These are phyloP conservation scores for Sphenopsis melanotis DNA, from an alignment of 2,797 vertebrate species.

Conservation along the genomic window DNA sequence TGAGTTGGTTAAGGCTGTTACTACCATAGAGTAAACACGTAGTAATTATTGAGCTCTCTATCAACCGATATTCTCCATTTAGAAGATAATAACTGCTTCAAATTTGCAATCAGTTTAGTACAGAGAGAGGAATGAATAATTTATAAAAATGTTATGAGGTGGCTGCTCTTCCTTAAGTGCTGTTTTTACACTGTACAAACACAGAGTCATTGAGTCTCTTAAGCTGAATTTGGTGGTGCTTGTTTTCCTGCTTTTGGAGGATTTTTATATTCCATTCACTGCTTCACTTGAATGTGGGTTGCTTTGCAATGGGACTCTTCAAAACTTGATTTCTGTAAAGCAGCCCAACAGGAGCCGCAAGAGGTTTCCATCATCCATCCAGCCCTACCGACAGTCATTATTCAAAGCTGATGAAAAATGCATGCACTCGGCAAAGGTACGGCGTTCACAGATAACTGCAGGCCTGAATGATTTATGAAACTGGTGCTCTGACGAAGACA, in stretches of 20 bases:
- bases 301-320: neutral
- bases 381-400: neutral
- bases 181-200: neutral
- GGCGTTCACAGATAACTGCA: neutral
- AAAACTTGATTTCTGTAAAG: neutral
- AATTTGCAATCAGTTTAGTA: neutral
- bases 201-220: neutral
- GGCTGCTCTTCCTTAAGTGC: neutral
- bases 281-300: neutral
- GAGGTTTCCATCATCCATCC: neutral
- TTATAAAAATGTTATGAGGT: neutral
- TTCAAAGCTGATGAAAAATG: slow-evolving; percentile 63
- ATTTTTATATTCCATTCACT: neutral
- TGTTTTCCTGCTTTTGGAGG: neutral
- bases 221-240: neutral
- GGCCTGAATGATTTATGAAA: slow-evolving; percentile 67
- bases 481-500: slow-evolving; percentile 17
- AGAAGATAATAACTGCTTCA: neutral
- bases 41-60: neutral
- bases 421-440: neutral
- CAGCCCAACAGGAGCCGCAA: neutral
- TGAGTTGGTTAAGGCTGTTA: neutral
- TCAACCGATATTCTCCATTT: neutral
- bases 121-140: neutral
- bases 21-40: neutral